Evolutionary conservation across 1,140 invertebrate genomes (phyloP), one percentile per base, ranked within the genome.

Genomic region (Saccostrea echinata): DNA sequence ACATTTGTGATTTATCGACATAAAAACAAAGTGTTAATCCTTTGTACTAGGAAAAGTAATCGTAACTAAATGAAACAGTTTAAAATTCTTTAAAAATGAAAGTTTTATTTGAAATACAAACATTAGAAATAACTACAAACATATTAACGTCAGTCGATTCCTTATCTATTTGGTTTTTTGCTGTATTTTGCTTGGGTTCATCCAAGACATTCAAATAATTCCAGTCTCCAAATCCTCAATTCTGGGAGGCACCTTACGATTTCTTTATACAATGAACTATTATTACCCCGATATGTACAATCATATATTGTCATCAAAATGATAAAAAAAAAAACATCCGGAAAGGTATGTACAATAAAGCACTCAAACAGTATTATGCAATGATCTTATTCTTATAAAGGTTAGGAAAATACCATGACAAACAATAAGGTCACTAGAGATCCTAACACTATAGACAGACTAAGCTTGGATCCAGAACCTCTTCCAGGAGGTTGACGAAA

Each of bases 121-220:
- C 43, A 43, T 43, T 8, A 8, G 43, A 8, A 6, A 43, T 43
- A 43, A 43, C 43, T 43, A 43, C 9, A 43, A 43, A 9, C 43
- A 43, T 9, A 43, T 43, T 4, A 43, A 43, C n/a, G 11, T 61
- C 55, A 21, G 6, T 61, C 18, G 18, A n/a, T 61, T 61, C n/a
- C n/a, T 61, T 21, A 61, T 30, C 27, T 76, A 76, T 76, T 76
- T 76, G 68, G 68, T 76, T 30, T n/a, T 76, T 76, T 16, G 68
- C 68, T 76, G 68, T 76, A 76, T 76, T 16, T 76, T 30, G 68
- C 68, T 33, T 76, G 68, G 68, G 27, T 30, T 76, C 68, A 1
- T 18, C 68, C 68, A 9, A 76, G 16, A 27, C 68, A 76, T 76
- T 3, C 8, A n/a, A 61, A 61, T 16, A 21, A 21, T 21, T 61